phyloP scores from a whole-genome alignment of 1,140 invertebrate genomes.

The Euura lappo region DNA sequence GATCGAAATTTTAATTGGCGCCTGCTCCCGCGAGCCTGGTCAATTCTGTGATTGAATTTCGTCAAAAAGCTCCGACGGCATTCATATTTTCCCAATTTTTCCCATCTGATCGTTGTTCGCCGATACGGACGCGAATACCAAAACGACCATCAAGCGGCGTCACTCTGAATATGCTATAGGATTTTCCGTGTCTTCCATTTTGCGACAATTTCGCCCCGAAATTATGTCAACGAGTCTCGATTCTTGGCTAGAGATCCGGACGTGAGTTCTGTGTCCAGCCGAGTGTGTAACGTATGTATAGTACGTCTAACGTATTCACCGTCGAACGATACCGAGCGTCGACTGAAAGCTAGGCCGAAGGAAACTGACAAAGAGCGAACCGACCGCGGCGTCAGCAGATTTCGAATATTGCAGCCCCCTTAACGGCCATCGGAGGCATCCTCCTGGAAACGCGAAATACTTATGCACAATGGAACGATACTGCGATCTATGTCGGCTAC shows the following conservation, averaged over 20 bases:
- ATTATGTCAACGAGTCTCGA: neutral
- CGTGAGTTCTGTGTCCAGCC: neutral
- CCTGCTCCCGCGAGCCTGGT: neutral
- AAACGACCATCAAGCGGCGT: too few species aligned
- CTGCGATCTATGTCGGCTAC: neutral
- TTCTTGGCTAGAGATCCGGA: neutral
- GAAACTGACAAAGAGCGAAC: neutral
- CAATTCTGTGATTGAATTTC: neutral
- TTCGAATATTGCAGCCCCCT: slow-evolving; percentile 2
- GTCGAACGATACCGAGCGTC: neutral
- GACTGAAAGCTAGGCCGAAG: neutral
- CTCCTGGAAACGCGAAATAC: neutral
- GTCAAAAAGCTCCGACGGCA: neutral
- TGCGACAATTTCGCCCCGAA: neutral
- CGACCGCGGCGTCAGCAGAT: neutral
- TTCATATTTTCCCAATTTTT: neutral
- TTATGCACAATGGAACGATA: neutral
- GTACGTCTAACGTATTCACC: neutral
- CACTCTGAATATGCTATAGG: too few species aligned
- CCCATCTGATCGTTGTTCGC: neutral
- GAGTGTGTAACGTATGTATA: neutral
- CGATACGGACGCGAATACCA: neutral
- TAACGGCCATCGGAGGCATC: neutral
- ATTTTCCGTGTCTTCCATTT: too few species aligned
- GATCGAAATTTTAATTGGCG: neutral